Conservation (phyloP, 2,113 vertebrate genomes). For the Cottus gobio region DNA sequence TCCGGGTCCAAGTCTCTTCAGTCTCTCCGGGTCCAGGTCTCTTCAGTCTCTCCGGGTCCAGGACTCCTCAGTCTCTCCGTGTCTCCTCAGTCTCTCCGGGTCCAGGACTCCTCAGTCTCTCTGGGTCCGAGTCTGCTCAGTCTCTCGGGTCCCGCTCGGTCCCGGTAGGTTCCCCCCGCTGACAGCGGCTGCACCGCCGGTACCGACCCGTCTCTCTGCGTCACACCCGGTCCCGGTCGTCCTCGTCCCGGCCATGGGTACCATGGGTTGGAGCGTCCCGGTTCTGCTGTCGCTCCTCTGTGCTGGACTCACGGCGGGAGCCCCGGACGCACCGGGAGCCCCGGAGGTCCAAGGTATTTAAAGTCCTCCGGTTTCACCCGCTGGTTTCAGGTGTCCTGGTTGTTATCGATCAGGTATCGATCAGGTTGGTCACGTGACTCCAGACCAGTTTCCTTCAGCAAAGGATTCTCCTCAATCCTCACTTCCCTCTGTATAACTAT, state of each 20-base stretch:
- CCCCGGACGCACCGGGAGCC: conserved; percentile 59
- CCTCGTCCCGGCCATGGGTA: not conserved
- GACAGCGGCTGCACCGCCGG: not conserved
- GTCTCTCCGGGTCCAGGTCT: not conserved
- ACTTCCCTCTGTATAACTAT: no score
- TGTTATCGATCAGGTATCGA: no score
- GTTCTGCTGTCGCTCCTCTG: conserved; percentile 60
- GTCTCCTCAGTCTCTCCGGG: not conserved
- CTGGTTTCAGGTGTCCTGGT: no score
- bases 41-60: not conserved
- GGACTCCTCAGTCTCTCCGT: not conserved
- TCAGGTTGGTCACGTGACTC: no score
- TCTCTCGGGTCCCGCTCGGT: not conserved
- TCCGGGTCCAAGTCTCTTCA: not conserved
- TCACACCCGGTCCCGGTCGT: not conserved
- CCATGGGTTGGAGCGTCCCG: conserved; percentile 58
- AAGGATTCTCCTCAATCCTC: no score
- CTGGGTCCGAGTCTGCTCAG: not conserved
- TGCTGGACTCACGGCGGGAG: conserved; percentile 21
- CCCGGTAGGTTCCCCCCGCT: no score
- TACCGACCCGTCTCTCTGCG: no score
- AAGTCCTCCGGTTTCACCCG: no score
- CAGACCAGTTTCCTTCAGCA: no score
- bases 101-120: not conserved
- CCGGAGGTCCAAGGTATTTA: conserved; percentile 73